Conservation (phyloP, 1,140 invertebrate genomes). For the Zaprionus africanus region DNA sequence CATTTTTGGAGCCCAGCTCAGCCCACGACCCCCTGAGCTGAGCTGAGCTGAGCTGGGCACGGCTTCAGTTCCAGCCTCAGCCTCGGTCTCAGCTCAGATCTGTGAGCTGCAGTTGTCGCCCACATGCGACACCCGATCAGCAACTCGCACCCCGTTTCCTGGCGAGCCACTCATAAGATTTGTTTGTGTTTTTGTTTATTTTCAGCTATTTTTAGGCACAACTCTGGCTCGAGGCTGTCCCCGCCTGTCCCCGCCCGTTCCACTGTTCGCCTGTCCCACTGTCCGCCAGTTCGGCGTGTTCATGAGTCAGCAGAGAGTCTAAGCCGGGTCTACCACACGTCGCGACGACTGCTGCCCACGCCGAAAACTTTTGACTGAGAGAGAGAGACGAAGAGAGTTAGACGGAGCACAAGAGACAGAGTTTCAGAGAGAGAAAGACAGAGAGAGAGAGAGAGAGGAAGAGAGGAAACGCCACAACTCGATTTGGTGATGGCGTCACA, state of each 20-base stretch:
- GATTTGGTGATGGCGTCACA: constrained; percentile 82
- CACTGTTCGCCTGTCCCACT: constrained; percentile 1
- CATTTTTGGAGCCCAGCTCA: constrained; percentile 61
- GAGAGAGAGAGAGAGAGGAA: not conserved
- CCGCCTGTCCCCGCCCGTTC: not conserved
- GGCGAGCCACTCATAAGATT: constrained; percentile 38
- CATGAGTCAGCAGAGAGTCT: constrained; percentile 63
- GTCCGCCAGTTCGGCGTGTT: constrained; percentile 8
- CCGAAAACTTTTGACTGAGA: constrained; percentile 12
- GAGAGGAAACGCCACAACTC: constrained; percentile 25
- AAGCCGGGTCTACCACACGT: constrained; percentile 64
- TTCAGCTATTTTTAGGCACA: constrained; percentile 47
- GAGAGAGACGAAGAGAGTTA: not conserved
- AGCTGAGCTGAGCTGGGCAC: constrained; percentile 47
- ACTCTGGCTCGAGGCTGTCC: constrained; percentile 10
- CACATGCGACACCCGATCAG: constrained; percentile 36
- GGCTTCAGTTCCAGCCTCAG: constrained; percentile 30
- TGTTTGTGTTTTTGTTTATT: constrained; percentile 32
- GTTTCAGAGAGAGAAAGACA: not conserved
- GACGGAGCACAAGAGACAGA: not conserved
- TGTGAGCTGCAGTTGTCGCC: constrained; percentile 62
- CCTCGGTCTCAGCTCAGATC: constrained; percentile 21
- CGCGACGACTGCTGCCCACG: constrained; percentile 57
- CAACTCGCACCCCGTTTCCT: constrained; percentile 38
- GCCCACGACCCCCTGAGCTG: constrained; percentile 51